Base-by-base conservation (phyloP, 2,888 invertebrate genomes). In the Synanthedon tipuliformis region DNA sequence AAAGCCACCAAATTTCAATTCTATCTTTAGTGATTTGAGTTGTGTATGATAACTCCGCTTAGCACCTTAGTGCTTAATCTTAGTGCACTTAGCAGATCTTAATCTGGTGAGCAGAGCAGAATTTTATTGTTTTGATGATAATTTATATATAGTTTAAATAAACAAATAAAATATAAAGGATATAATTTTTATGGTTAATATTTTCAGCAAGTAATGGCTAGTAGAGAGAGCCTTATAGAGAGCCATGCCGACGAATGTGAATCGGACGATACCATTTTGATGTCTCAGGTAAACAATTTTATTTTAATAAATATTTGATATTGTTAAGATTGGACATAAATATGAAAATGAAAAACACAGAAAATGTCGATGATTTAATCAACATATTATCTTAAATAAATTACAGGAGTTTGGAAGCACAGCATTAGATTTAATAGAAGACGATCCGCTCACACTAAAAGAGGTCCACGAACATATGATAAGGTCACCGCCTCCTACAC, bases 401-500 rank as follows among this genome's bases (percentile, higher is more conserved):
- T 80, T 78, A 2, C 73, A 88, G 88, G 88, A 88, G 61, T 88
- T 88, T 61, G 88, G 88, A 48, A 87, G 86, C 57, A 75, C 86
- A 52, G 81, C 88, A 3, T 57, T 88, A 56, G 85, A 86, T 55
- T 81, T 88, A 57, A 78, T 80, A 15, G 92, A 93, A 68, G 89
- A 92, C 51, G 93, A 94, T 71, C 93, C 93, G 0, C 71, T 93
- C 59, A 92, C 92, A 23, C 78, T 94, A 56, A 93, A 93, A 58
- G 94, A 94, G 76, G 92, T 94, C 54, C 94, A 94, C 66, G 93
- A 94, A 68, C 94, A 94, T 71, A 91, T 94, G 89, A 94, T 94
- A 52, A 87, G 94, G 56, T 94, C 93, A 60, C 94, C 94, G 34
- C 94, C 94, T 3, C 94, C 94, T 0, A 93, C 91, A 16, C 91